These are phyloP conservation scores for Cercocebus atys DNA, from an alignment of 2,113 vertebrate genomes.

Conservation along the genomic window DNA sequence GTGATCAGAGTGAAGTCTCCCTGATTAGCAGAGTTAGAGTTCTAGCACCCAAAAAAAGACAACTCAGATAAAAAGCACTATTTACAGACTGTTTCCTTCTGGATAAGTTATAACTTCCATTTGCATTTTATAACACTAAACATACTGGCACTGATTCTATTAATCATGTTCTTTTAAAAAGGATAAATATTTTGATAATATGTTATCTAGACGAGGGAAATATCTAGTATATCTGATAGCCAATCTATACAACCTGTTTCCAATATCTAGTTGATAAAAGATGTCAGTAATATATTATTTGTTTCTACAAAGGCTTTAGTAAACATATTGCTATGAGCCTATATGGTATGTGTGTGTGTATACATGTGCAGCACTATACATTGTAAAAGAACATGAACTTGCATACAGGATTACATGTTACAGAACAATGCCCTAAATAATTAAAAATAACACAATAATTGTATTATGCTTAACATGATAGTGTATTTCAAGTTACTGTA, in stretches of 20 bases:
- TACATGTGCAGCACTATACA: not conserved
- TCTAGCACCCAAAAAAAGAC: not conserved
- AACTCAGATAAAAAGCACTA: not conserved
- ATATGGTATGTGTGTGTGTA: not conserved
- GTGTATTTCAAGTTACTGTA: not conserved
- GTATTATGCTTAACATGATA: not conserved
- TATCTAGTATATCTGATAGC: not conserved
- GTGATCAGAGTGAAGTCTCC: not conserved
- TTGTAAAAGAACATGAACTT: not conserved
- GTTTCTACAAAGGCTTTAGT: not conserved
- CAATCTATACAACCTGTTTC: not conserved
- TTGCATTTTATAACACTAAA: slow-evolving; percentile 1
- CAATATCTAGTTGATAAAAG: not conserved
- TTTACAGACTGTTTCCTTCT: not conserved
- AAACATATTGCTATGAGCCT: not conserved
- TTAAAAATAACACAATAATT: not conserved
- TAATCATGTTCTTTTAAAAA: not conserved
- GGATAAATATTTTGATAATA: not conserved
- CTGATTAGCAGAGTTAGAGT: not conserved
- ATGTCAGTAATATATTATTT: not conserved
- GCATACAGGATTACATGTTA: not conserved
- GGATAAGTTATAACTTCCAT: not conserved
- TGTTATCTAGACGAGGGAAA: not conserved
- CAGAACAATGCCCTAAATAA: not conserved
- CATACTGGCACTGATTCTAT: not conserved